Evolutionary conservation across 2,888 invertebrate species (phyloP).

Genomic region (Athalia rosae): DNA sequence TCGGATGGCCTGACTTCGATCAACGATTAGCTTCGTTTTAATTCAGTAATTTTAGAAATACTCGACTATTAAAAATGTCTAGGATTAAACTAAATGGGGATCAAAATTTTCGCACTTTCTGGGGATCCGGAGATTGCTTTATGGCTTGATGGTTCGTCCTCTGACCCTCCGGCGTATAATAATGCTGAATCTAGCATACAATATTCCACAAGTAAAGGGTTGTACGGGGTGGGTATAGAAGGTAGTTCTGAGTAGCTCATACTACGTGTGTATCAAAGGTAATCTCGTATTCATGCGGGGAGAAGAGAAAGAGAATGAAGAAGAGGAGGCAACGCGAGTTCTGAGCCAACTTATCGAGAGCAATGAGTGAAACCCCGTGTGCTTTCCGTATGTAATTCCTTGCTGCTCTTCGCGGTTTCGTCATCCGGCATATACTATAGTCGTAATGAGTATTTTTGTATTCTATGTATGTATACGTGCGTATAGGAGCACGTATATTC

Average conservation of each 20-base stretch:
- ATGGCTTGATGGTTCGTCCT: not conserved
- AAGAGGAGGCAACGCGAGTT: not conserved
- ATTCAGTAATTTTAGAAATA: too few species aligned
- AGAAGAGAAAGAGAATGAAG: not conserved
- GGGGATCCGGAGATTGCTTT: too few species aligned
- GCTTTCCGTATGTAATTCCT: slow-evolving; percentile 1
- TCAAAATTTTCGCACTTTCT: too few species aligned
- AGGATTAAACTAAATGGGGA: too few species aligned
- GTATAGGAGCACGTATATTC: not conserved
- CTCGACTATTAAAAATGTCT: too few species aligned
- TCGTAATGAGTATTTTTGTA: not conserved
- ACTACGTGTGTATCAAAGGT: slow-evolving; percentile 28
- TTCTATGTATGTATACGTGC: not conserved
- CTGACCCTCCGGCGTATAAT: not conserved
- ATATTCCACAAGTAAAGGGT: too few species aligned
- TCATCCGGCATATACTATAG: not conserved
- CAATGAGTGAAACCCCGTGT: slow-evolving; percentile 44
- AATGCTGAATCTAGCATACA: too few species aligned
- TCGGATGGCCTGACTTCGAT: too few species aligned
- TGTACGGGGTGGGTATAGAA: not conserved
- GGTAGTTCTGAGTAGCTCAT: not conserved
- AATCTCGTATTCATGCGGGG: slow-evolving; percentile 42
- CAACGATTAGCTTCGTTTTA: too few species aligned
- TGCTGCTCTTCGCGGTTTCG: not conserved
- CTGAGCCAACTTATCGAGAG: slow-evolving; percentile 33